These are phyloP conservation scores for Empis stercorea DNA, from an alignment of 2,888 invertebrate species.

Conservation along the genomic window DNA sequence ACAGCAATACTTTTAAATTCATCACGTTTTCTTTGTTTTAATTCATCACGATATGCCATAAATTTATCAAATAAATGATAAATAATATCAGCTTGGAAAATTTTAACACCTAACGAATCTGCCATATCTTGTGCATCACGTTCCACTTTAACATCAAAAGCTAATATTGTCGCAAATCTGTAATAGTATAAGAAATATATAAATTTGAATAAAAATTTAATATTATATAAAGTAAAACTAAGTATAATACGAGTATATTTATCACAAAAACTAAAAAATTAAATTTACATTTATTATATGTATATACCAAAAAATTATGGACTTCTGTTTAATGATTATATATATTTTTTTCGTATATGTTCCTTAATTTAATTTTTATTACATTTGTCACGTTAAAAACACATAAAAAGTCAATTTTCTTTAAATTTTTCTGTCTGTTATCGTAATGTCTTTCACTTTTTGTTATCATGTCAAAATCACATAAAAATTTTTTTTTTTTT, in stretches of 20 bases:
- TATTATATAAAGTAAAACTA: no score
- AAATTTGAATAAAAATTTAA: constrained; percentile 1
- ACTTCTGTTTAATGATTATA: no score
- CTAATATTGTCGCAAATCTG: constrained; percentile 91
- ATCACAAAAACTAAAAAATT: no score
- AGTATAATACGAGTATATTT: not conserved
- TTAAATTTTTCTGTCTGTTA: no score
- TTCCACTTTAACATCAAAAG: constrained; percentile 99
- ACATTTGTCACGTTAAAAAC: no score
- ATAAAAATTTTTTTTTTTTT: no score
- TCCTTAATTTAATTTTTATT: no score
- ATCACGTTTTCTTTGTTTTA: constrained; percentile 81
- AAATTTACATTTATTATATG: not conserved
- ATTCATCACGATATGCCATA: constrained; percentile 80
- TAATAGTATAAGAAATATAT: constrained; percentile 16
- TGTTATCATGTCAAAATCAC: no score
- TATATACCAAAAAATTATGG: no score
- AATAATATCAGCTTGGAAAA: constrained; percentile 98
- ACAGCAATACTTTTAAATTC: constrained; percentile 95
- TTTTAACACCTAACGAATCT: constrained; percentile 82
- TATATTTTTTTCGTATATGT: no score
- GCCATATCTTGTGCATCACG: constrained; percentile 96
- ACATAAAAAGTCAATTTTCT: no score
- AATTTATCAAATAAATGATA: constrained; percentile 99
- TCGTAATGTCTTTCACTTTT: no score